These are phyloP conservation scores for Crepidodera aurea DNA, from an alignment of 2,888 invertebrate species.

Conservation along the genomic window DNA sequence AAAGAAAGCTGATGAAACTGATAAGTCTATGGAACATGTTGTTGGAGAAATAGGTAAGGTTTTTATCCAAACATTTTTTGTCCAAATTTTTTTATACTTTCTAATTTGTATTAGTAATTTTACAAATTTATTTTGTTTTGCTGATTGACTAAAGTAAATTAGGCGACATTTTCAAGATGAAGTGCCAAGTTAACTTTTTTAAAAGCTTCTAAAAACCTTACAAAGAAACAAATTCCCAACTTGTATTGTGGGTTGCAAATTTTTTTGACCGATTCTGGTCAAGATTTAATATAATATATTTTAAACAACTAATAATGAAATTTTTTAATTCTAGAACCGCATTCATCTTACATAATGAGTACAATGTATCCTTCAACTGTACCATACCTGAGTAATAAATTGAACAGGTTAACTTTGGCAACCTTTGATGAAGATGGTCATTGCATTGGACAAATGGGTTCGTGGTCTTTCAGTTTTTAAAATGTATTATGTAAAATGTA, in stretches of 20 bases:
- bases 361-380: conserved; percentile 63
- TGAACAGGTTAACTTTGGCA: conserved; percentile 84
- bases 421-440: conserved; percentile 91
- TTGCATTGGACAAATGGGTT: conserved; percentile 87
- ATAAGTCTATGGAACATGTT: conserved; percentile 55
- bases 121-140: too few relatives aligned
- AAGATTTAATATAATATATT: too few relatives aligned
- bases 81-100: not conserved
- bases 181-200: too few relatives aligned
- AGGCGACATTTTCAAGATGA: too few relatives aligned
- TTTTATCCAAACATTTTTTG: too few relatives aligned
- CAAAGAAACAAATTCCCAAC: too few relatives aligned
- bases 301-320: not conserved
- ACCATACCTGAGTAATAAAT: conserved; percentile 79
- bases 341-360: conserved; percentile 59
- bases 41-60: conserved; percentile 54
- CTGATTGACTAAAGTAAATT: too few relatives aligned
- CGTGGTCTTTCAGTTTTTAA: conserved; percentile 75
- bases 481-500: not conserved
- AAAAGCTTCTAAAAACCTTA: too few relatives aligned
- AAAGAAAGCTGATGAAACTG: conserved; percentile 61
- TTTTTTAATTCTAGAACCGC: conserved; percentile 61
- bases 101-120: not conserved
- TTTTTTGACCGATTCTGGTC: too few relatives aligned
- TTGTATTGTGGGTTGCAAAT: too few relatives aligned